Conservation (phyloP, 2,113 vertebrate genomes). For the Xiphorhynchus elegans region DNA sequence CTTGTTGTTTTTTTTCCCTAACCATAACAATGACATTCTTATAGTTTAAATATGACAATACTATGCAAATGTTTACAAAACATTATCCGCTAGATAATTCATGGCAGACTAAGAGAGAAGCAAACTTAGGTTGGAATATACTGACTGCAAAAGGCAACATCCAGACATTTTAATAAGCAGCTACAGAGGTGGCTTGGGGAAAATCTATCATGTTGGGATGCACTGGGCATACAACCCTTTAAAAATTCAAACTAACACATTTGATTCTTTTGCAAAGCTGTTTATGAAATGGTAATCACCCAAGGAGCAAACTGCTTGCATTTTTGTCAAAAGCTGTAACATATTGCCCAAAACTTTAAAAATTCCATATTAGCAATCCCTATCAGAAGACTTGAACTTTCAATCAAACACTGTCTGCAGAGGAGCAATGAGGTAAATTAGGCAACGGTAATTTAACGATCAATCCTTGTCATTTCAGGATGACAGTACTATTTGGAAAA, state of each 20-base stretch:
- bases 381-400: slow-evolving; percentile 53
- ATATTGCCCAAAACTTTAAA: not conserved
- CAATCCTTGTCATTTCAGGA: slow-evolving; percentile 68
- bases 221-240: not conserved
- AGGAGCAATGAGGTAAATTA: slow-evolving; percentile 64
- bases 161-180: not conserved
- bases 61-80: not conserved
- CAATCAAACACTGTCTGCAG: slow-evolving; percentile 48
- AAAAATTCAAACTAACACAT: not conserved
- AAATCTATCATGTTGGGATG: not conserved
- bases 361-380: not conserved
- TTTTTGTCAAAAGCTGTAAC: not conserved
- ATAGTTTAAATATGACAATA: not conserved
- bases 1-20: not conserved
- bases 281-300: slow-evolving; percentile 7
- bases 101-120: not conserved
- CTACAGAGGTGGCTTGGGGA: not conserved
- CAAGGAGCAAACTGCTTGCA: not conserved
- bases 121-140: not conserved
- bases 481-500: slow-evolving; percentile 58
- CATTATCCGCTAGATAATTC: not conserved
- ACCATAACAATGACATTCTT: not conserved
- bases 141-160: not conserved
- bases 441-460: slow-evolving; percentile 59
- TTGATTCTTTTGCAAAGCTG: not conserved